These are phyloP conservation scores for Dryobates pubescens DNA, from an alignment of 2,797 vertebrate genomes.

Conservation along the genomic window DNA sequence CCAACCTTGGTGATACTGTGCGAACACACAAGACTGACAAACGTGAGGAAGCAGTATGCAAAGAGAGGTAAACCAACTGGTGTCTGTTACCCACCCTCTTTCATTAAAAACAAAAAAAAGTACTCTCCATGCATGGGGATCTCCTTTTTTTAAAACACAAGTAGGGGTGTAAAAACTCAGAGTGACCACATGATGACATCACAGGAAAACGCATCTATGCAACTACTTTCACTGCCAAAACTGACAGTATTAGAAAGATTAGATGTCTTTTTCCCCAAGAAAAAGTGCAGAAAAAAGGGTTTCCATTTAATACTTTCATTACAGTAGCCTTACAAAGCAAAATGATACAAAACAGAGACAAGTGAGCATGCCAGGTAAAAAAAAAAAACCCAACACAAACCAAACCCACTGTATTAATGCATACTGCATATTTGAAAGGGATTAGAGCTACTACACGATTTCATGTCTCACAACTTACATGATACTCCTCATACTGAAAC, in stretches of 20 bases:
- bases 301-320: conserved; percentile 31
- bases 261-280: neutral
- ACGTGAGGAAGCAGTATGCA: neutral
- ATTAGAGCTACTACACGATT: neutral
- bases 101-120: neutral
- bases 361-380: conserved; percentile 20
- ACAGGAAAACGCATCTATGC: neutral
- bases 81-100: neutral
- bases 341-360: conserved; percentile 8
- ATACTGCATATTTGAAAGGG: neutral
- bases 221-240: conserved; percentile 24
- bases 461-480: conserved; percentile 26
- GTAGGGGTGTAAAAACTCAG: conserved; percentile 20
- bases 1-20: no score
- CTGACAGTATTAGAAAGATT: neutral
- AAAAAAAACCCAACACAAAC: conserved; percentile 3
- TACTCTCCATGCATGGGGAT: neutral
- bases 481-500: conserved; percentile 40
- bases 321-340: neutral
- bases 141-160: neutral
- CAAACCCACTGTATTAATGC: neutral
- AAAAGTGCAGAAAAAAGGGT: neutral
- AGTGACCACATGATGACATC: neutral
- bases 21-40: neutral
- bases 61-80: neutral